phyloP scores from a whole-genome alignment of 2,113 vertebrate species.

The Coregonus clupeaformis region DNA sequence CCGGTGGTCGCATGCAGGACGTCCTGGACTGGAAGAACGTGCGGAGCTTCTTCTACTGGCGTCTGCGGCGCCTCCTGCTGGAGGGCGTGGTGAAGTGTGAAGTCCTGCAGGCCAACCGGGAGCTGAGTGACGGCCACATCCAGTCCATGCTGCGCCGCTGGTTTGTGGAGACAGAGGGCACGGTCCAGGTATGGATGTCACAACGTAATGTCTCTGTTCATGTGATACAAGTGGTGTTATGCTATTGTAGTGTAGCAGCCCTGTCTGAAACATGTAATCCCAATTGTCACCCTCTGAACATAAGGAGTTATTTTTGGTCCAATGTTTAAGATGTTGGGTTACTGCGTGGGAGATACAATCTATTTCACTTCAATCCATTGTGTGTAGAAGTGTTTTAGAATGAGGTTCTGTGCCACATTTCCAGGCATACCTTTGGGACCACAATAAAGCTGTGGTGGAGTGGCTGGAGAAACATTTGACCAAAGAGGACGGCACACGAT shows the following conservation, averaged over 20 bases:
- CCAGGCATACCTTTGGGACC: slow-evolving; percentile 97
- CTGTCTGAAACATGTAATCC: too few relatives aligned
- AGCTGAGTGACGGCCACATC: slow-evolving; percentile 88
- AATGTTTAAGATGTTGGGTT: too few relatives aligned
- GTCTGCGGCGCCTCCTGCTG: slow-evolving; percentile 90
- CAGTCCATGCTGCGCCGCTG: slow-evolving; percentile 96
- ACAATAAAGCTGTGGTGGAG: slow-evolving; percentile 88
- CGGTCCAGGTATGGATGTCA: slow-evolving; percentile 80
- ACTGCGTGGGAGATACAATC: too few relatives aligned
- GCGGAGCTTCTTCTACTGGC: slow-evolving; percentile 91
- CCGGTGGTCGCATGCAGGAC: slow-evolving; percentile 74
- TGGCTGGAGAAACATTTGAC: slow-evolving; percentile 93
- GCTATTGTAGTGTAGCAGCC: too few relatives aligned
- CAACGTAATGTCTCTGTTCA: background rate
- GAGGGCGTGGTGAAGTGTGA: slow-evolving; percentile 85
- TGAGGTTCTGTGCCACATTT: slow-evolving; percentile 1
- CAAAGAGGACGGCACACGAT: slow-evolving; percentile 69
- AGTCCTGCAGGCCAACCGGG: slow-evolving; percentile 81
- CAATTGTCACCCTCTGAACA: too few relatives aligned
- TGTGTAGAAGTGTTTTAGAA: background rate
- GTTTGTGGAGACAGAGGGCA: slow-evolving; percentile 95
- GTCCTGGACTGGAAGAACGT: slow-evolving; percentile 89
- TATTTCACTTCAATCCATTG: background rate
- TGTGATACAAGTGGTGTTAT: background rate
- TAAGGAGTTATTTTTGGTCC: too few relatives aligned